Evolutionary conservation across 1,140 invertebrate genomes (phyloP).

Genomic region (Neodiprion virginianus): DNA sequence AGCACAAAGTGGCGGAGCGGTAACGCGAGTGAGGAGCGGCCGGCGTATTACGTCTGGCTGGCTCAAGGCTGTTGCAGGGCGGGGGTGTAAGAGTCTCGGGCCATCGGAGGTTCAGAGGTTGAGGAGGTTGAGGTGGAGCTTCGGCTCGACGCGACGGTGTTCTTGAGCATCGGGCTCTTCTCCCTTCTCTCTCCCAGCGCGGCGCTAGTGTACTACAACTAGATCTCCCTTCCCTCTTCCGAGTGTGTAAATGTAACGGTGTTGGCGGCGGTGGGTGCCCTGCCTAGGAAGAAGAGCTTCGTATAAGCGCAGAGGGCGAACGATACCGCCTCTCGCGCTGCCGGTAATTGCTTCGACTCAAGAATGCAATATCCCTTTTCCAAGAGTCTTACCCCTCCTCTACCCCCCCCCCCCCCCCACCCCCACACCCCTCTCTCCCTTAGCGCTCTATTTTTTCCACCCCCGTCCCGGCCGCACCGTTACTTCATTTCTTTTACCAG

Average conservation of each 20-base stretch:
- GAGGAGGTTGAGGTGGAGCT: neutral
- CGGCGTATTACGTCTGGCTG: neutral
- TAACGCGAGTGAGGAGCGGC: neutral
- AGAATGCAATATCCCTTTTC: conserved; percentile 47
- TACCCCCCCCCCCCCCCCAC: conserved; percentile 26
- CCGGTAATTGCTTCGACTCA: conserved; percentile 45
- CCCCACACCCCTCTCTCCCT: conserved; percentile 6
- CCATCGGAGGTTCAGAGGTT: conserved; percentile 20
- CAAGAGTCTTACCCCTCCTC: conserved; percentile 35
- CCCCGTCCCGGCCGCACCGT: neutral
- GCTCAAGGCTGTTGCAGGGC: neutral
- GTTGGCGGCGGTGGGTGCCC: neutral
- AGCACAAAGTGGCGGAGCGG: neutral
- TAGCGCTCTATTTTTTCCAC: neutral
- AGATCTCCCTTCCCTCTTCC: neutral
- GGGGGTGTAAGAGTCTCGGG: conserved; percentile 1
- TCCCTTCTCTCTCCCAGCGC: neutral
- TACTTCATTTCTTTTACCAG: neutral
- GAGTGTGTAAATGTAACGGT: conserved; percentile 6
- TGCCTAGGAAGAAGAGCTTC: conserved; percentile 18
- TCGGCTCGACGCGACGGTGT: neutral
- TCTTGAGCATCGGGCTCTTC: neutral
- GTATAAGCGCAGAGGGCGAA: conserved; percentile 13
- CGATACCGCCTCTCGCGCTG: conserved; percentile 10
- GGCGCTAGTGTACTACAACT: conserved; percentile 17